These are phyloP conservation scores for Crocodylus rhombifer DNA, from an alignment of 2,797 vertebrate genomes.

Conservation along the genomic window DNA sequence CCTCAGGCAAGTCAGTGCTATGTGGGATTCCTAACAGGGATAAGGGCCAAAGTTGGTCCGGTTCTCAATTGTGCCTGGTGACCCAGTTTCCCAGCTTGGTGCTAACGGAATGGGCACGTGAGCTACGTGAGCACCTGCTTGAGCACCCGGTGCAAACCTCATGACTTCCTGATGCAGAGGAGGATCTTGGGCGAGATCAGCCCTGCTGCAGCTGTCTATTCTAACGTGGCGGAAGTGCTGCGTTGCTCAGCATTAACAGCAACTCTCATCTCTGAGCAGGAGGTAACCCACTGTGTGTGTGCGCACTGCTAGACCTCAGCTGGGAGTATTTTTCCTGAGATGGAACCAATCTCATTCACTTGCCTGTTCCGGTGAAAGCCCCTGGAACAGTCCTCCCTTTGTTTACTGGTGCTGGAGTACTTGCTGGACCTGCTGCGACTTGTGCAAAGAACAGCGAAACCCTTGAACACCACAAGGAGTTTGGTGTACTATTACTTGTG, in stretches of 20 bases:
- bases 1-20: background rate
- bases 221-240: background rate
- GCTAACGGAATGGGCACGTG: background rate
- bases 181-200: background rate
- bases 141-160: background rate
- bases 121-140: background rate
- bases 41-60: background rate
- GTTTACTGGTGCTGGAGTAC: background rate
- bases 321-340: background rate
- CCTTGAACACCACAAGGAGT: background rate
- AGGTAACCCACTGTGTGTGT: background rate
- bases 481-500: background rate
- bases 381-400: background rate
- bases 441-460: background rate
- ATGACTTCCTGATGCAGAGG: background rate
- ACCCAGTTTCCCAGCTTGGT: background rate
- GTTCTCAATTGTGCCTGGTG: background rate
- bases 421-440: background rate
- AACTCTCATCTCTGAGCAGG: background rate
- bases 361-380: background rate
- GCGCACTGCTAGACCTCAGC: background rate
- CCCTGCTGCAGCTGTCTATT: background rate
- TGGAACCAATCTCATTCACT: background rate
- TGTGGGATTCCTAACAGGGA: background rate
- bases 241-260: background rate